A percentile compares a stretch with the other conserved stretches of the same genome.
These are phyloP conservation scores for Drosophila setifemur DNA, from an alignment of 1,140 invertebrate genomes.

Conservation along the genomic window DNA sequence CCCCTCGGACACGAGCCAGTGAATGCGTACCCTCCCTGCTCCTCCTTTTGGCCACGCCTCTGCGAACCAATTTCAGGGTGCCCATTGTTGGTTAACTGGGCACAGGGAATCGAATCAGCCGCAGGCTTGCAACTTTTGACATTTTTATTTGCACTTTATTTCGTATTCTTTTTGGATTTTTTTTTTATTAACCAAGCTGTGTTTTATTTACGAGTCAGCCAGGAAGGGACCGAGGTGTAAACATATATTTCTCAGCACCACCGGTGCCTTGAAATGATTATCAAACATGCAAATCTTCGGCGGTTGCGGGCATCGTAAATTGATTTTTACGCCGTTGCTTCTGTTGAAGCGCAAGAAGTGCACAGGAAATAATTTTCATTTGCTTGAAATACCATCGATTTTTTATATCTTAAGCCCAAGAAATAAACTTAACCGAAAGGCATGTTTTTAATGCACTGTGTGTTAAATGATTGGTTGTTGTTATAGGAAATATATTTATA, in stretches of 20 bases:
- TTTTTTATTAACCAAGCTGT: constrained; percentile 12
- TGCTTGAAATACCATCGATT: background rate
- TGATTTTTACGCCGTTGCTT: constrained; percentile 75
- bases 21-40: background rate
- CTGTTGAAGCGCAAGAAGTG: constrained; percentile 21
- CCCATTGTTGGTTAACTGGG: constrained; percentile 21
- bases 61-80: constrained; percentile 44
- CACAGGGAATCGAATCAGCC: constrained; percentile 41
- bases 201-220: constrained; percentile 61
- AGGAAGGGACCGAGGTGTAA: constrained; percentile 20
- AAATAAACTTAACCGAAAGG: no score
- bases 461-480: no score
- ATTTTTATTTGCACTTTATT: constrained; percentile 44
- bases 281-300: constrained; percentile 72
- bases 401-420: no score
- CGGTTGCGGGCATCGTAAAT: constrained; percentile 69
- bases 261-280: constrained; percentile 63
- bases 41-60: constrained; percentile 15
- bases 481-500: no score
- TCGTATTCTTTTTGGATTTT: constrained; percentile 3
- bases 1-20: constrained; percentile 13
- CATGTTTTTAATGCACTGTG: no score
- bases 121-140: constrained; percentile 61
- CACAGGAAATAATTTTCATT: background rate
- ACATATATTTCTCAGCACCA: constrained; percentile 17